These are phyloP conservation scores for Hyles euphorbiae DNA, from an alignment of 1,140 invertebrate species.

Conservation along the genomic window DNA sequence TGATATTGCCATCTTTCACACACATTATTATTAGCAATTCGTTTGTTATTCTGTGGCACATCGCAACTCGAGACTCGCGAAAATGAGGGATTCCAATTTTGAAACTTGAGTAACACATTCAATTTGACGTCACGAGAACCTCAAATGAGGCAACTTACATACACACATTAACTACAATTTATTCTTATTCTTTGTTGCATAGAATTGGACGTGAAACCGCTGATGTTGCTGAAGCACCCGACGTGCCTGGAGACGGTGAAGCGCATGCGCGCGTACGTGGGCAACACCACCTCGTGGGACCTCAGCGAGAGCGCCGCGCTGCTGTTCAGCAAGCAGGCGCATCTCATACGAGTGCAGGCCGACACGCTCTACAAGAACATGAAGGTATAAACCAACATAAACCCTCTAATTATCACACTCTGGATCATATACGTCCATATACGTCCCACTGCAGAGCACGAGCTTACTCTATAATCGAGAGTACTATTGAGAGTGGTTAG, in stretches of 20 bases:
- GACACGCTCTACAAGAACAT: conserved; percentile 79
- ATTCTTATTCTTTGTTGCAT: conserved; percentile 59
- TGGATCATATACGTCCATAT: too few species aligned
- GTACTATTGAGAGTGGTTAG: too few species aligned
- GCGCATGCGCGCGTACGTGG: conserved; percentile 83
- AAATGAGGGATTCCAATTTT: too few species aligned
- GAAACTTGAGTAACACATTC: too few species aligned
- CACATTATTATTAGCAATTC: too few species aligned
- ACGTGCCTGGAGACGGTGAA: conserved; percentile 87
- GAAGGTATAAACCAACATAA: conserved; percentile 63
- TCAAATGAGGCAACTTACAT: not conserved
- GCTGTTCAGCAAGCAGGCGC: conserved; percentile 80
- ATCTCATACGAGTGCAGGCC: conserved; percentile 80
- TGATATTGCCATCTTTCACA: too few species aligned
- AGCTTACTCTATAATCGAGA: too few species aligned
- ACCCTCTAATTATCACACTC: not conserved
- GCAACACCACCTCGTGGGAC: conserved; percentile 84
- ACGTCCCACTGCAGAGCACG: too few species aligned
- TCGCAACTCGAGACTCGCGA: too few species aligned
- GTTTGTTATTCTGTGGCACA: too few species aligned
- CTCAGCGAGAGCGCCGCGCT: conserved; percentile 78
- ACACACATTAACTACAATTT: not conserved
- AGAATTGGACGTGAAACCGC: conserved; percentile 80
- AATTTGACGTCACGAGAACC: too few species aligned
- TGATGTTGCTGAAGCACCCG: conserved; percentile 92